Evolutionary conservation across 2,797 vertebrate genomes (phyloP), one percentile per base, ranked within the genome.

Genomic region (Enteromius thamalakanensis): DNA sequence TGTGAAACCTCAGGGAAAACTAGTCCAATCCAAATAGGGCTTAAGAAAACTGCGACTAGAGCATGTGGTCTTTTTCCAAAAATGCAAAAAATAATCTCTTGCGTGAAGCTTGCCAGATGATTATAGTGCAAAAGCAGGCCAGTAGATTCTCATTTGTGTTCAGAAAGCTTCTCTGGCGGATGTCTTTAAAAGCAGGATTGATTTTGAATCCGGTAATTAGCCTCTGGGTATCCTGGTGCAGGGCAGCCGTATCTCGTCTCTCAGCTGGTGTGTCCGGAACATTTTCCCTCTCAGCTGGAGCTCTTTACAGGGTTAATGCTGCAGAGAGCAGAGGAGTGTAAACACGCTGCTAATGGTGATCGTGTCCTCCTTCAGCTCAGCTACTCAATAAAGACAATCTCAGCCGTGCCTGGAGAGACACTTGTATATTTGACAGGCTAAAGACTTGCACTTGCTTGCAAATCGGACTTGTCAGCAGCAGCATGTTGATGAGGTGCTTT

Each of bases 401-500:
- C 51, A 69, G 51, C 60, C 60, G n/a, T 45, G 23, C 19, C 49
- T 77, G 74, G 37, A 69, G 72, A 76, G 77, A 51, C 26, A 80
- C 51, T 75, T 58, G 51, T 60, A 60, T 67, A 70, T 81, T 47
- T 67, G 53, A 80, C 64, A 3, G 9, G 42, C n/a, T 76, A 53
- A 85, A 81, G 72, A 53, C 74, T 86, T 87, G 64, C 71, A 47
- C 32, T 49, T 8, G 15, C 86, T 71, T 15, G 86, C 89, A 88
- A 87, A 87, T 42, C 82, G 84, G 88, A 17, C 83, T 84, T 79
- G 86, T 88, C 82, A 1, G 81, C 62, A 40, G 82, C 6, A 76
- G 86, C 84, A 51, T 32, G 23, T 47, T n/a, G 34, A 70, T 58
- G 74, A 69, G 81, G 86, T 84, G 81, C 84, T 83, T 82, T 90